phyloP scores from a whole-genome alignment of 2,888 invertebrate genomes.

The Noctua janthe region DNA sequence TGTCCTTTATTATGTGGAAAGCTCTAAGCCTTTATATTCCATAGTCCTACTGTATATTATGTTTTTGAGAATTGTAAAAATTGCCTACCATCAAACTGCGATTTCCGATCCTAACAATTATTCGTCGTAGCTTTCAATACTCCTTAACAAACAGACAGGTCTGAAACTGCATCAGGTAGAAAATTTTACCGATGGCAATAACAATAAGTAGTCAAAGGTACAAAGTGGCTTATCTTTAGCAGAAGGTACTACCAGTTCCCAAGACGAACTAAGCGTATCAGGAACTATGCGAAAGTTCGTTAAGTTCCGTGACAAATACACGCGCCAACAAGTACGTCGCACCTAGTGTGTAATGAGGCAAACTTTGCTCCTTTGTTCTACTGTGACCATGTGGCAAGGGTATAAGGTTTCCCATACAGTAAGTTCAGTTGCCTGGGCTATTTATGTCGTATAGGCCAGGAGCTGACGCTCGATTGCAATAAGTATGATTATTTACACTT shows the following conservation, averaged over 20 bases:
- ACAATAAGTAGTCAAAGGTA: background rate
- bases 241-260: background rate
- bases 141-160: background rate
- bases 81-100: background rate
- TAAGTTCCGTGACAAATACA: constrained; percentile 37
- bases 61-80: background rate
- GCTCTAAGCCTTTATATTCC: constrained; percentile 21
- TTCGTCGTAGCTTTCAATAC: background rate
- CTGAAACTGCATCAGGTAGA: background rate
- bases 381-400: constrained; percentile 1
- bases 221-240: background rate
- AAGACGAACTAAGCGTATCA: constrained; percentile 22
- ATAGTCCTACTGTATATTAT: no score
- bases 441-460: background rate
- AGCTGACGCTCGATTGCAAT: background rate
- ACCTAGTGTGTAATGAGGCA: constrained; percentile 26
- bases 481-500: background rate
- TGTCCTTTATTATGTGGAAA: constrained; percentile 14
- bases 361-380: constrained; percentile 44
- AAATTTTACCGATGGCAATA: background rate
- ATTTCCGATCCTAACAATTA: background rate
- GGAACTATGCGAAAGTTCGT: constrained; percentile 44
- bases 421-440: background rate
- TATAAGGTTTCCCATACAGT: constrained; percentile 16
- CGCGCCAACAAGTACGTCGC: constrained; percentile 5